Percentiles rank a stretch among this genome's conserved stretches.
Conservation (phyloP, 2,888 invertebrate species). For the Limenitis camilla region DNA sequence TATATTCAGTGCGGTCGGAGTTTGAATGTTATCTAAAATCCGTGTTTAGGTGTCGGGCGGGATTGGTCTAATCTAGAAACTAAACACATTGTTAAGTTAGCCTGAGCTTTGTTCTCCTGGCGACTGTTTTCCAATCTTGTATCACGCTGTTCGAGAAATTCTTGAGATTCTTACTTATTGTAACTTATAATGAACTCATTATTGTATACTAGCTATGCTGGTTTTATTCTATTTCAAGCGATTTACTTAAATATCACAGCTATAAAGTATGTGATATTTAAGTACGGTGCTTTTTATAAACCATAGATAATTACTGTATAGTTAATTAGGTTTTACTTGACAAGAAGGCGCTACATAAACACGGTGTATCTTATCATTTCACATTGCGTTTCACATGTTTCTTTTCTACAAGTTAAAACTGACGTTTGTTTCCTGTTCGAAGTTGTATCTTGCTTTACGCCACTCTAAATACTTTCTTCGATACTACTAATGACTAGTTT, state of each 20-base stretch:
- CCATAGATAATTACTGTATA: too few relatives aligned
- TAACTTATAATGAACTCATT: background rate
- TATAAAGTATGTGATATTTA: too few relatives aligned
- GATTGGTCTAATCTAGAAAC: slow-evolving; percentile 71
- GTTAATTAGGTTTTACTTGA: slow-evolving; percentile 12
- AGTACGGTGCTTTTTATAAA: too few relatives aligned
- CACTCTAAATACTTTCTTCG: slow-evolving; percentile 18
- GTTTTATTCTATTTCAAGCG: background rate
- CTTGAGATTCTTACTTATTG: slow-evolving; percentile 14
- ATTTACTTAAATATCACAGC: background rate
- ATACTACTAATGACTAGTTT: slow-evolving; percentile 19
- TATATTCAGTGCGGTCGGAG: slow-evolving; percentile 71
- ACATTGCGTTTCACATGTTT: slow-evolving; percentile 18
- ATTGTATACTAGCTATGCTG: background rate
- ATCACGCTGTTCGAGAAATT: slow-evolving; percentile 42
- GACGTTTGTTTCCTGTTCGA: slow-evolving; percentile 21
- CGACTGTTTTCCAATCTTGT: slow-evolving; percentile 40
- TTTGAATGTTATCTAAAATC: slow-evolving; percentile 75
- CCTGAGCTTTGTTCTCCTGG: slow-evolving; percentile 58
- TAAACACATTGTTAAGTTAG: slow-evolving; percentile 71
- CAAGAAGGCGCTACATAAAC: slow-evolving; percentile 2
- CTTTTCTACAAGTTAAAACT: slow-evolving; percentile 18
- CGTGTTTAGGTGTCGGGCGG: slow-evolving; percentile 72
- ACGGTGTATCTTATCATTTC: slow-evolving; percentile 15
- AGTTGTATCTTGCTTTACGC: slow-evolving; percentile 14